Base-by-base conservation (phyloP, 2,888 invertebrate genomes). In the Argyresthia goedartella region DNA sequence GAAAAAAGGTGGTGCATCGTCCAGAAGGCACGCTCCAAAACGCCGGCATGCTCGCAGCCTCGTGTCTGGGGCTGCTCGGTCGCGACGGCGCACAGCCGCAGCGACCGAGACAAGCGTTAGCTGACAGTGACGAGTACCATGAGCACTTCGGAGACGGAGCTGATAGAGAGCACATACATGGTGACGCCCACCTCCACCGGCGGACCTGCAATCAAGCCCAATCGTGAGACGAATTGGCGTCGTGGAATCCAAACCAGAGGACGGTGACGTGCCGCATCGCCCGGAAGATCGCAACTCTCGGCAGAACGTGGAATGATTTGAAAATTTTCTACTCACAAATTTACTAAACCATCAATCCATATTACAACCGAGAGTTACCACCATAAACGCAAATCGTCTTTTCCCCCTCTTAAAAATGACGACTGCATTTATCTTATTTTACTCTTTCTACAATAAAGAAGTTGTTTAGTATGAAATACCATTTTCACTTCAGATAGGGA, bases 81-180 rank as follows among this genome's bases (percentile, higher is more conserved):
- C 82, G 78, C 72, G 63, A 71, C 73, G 73, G 73, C 76, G 72
- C 70, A 56, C 63, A 61, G 63, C 72, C 72, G 69, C 58, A 67
- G 73, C 73, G 77, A 76, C 78, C 80, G 79, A 79, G 79, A 67
- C 78, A 80, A 79, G 78, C 77, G 75, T 72, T 72, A 76, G 81
- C 84, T 88, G 88, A 78, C 71, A 75, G 69, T 70, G 76, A 73
- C 81, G 85, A 84, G 85, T 94, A 97, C 97, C 97, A 97, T 97
- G 91, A 96, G 93, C 88, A 97, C 97, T 93, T 97, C 97, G 88
- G 96, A 97, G 89, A 97, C 95, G 88, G 96, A 96, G 91, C 96
- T 95, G 92, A 97, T 97, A 90, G 95, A 95, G 89, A 97, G 93
- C 89, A 97, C 96, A 91, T 96, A 96, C 94, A 97, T 96, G 89